Evolutionary conservation across 2,888 invertebrate genomes (phyloP), one percentile per base, ranked within the genome.

Genomic region (Selenia dentaria): DNA sequence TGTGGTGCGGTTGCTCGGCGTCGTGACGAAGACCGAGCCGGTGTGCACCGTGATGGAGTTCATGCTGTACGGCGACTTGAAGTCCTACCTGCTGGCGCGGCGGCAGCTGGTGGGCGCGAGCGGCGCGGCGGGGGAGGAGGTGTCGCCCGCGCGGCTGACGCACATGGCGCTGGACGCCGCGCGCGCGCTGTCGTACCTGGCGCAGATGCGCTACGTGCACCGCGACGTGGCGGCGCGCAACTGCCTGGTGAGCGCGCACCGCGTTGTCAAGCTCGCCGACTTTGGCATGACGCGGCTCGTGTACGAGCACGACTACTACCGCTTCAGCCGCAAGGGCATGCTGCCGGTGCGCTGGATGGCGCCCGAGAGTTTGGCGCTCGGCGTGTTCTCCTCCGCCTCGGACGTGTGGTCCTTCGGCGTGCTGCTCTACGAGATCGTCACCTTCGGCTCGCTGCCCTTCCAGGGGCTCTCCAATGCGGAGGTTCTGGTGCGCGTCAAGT

Each of bases 341-440:
- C 83, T 97, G 57, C 97, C 97, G 0, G 96, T 97, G 5, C 92
- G 97, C 51, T 98, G 98, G 97, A 97, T 98, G 97, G 94, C 97
- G 0, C 97, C 97, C 0, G 98, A 98, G 83, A 95, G 96, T 59
- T 85, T 98, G 9, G 94, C 93, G 2, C 90, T 95, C 13, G 97
- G 97, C 6, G 92, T 96, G 40, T 98, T 97, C 79, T 96, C 96
- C 0, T 93, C 96, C 11, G 94, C 95, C 24, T 96, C 97, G 0
- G 98, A 98, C 80, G 94, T 98, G 9, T 98, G 97, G 97, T 95
- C 96, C 22, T 97, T 94, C 73, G 98, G 97, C 3, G 95, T 98
- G 27, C 89, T 97, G 12, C 90, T 98, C 1, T 98, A 95, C 74
- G 96, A 96, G 83, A 96, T 98, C 42, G 94, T 97, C 44, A 97